Evolutionary conservation across 1,140 invertebrate species (phyloP).

Genomic region (Whitmania pigra): DNA sequence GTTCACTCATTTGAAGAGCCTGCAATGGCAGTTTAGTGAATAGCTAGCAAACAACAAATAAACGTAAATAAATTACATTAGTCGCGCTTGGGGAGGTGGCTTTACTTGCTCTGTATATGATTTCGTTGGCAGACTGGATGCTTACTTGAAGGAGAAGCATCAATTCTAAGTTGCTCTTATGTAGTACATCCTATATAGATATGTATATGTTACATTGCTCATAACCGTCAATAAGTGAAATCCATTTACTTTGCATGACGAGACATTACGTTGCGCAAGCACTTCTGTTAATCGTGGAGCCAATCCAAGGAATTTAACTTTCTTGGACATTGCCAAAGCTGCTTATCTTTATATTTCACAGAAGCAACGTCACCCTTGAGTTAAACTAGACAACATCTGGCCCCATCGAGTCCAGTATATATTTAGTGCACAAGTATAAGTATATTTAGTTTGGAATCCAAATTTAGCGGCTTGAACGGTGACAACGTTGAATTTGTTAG

Average conservation of each 20-base stretch:
- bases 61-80: constrained; percentile 17
- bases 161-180: constrained; percentile 28
- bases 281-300: constrained; percentile 21
- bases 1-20: not conserved
- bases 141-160: constrained; percentile 27
- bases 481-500: no score
- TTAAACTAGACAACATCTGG: no score
- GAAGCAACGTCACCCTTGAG: no score
- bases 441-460: no score
- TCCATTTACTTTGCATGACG: no score
- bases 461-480: no score
- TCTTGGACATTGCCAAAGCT: not conserved
- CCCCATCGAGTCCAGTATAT: no score
- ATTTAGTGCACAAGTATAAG: no score
- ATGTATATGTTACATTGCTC: no score
- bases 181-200: constrained; percentile 28
- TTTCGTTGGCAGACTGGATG: constrained; percentile 24
- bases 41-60: constrained; percentile 25
- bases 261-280: constrained; percentile 12
- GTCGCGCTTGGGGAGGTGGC: not conserved
- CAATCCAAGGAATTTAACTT: constrained; percentile 19
- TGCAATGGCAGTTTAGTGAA: not conserved
- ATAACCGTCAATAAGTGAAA: no score
- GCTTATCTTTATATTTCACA: no score
- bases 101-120: constrained; percentile 25